Percentiles rank a stretch among this genome's conserved stretches.
phyloP scores from a whole-genome alignment of 2,113 vertebrate species.

The Thomomys bottae region DNA sequence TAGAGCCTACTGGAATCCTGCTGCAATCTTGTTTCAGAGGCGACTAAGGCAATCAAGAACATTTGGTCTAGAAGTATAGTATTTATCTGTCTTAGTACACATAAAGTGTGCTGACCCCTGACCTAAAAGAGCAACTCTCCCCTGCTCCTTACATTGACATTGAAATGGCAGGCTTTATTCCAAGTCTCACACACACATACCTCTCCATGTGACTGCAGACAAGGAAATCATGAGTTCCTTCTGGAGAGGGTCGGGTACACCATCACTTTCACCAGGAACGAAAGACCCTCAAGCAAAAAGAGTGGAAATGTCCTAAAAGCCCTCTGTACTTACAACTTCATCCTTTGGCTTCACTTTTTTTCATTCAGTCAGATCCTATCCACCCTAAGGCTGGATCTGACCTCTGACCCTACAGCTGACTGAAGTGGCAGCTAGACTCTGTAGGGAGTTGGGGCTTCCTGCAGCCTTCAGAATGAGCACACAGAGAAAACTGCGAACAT shows the following conservation, averaged over 20 bases:
- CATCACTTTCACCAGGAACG: not conserved
- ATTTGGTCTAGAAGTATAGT: not conserved
- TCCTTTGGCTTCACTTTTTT: not conserved
- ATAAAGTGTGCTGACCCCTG: not conserved
- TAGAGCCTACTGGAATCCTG: constrained; percentile 32
- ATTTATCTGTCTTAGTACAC: not conserved
- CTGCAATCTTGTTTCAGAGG: not conserved
- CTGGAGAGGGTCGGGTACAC: not conserved
- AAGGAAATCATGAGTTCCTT: not conserved
- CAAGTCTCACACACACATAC: not conserved
- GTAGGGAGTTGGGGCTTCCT: not conserved
- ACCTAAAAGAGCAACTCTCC: not conserved
- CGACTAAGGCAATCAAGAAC: not conserved
- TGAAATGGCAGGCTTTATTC: constrained; percentile 7
- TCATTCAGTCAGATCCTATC: not conserved
- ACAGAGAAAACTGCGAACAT: not conserved
- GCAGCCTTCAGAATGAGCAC: not conserved
- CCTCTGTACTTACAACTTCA: not conserved
- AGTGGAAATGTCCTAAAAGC: not conserved
- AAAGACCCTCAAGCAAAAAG: not conserved
- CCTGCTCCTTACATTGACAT: not conserved
- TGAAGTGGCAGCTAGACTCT: not conserved
- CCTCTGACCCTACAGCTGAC: not conserved
- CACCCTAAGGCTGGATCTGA: not conserved
- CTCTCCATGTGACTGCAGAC: not conserved